These are phyloP conservation scores for Crotalus adamanteus DNA, from an alignment of 2,797 vertebrate genomes.

Conservation along the genomic window DNA sequence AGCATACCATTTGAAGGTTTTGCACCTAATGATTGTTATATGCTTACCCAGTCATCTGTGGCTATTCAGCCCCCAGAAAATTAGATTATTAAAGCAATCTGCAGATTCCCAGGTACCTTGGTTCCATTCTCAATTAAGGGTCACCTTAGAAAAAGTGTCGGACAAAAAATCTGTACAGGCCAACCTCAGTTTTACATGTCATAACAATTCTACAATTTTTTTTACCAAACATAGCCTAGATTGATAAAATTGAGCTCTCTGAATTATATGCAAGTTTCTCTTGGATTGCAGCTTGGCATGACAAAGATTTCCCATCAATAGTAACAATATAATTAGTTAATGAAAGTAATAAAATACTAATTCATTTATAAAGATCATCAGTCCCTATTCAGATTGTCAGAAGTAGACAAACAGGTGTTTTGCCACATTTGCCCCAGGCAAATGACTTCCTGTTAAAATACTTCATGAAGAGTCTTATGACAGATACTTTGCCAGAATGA, in stretches of 20 bases:
- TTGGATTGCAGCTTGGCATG: not conserved
- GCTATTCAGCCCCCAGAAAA: not conserved
- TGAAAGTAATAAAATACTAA: conserved; percentile 19
- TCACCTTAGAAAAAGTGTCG: not conserved
- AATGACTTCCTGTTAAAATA: not conserved
- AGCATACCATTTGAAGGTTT: too few relatives aligned
- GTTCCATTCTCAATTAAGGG: not conserved
- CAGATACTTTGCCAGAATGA: conserved; percentile 3
- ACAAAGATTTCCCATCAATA: not conserved
- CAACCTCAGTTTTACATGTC: not conserved
- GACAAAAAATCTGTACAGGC: not conserved
- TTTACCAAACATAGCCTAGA: not conserved
- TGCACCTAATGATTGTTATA: not conserved
- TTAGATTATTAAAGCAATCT: not conserved
- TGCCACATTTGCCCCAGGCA: not conserved
- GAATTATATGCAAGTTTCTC: not conserved
- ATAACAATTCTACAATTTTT: not conserved
- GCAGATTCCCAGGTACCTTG: not conserved
- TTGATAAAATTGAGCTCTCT: not conserved
- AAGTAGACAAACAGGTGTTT: conserved; percentile 27
- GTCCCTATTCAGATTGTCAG: not conserved
- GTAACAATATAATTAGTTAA: not conserved
- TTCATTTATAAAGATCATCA: conserved; percentile 22
- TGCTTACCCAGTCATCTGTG: not conserved
- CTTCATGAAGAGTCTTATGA: not conserved